Evolutionary conservation across 2,113 vertebrate species (phyloP).

Genomic region (Copsychus sechellarum): DNA sequence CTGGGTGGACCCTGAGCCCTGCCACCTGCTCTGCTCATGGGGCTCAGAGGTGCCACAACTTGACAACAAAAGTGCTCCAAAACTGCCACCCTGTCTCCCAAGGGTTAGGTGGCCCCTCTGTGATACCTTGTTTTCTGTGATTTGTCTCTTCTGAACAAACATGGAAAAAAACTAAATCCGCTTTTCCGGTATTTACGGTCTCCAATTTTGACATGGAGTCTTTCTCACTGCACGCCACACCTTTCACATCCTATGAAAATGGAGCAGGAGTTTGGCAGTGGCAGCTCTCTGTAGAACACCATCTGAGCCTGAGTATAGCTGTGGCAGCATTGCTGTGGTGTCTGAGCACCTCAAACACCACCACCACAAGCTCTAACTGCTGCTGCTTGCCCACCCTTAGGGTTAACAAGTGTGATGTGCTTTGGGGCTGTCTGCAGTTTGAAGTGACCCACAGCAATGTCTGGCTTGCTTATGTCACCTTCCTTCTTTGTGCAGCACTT

Average conservation of each 20-base stretch:
- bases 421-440: neutral
- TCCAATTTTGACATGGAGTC: neutral
- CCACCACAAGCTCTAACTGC: neutral
- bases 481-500: neutral
- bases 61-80: neutral
- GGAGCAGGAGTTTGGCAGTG: neutral
- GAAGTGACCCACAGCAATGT: neutral
- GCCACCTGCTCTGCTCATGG: neutral
- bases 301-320: neutral
- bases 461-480: neutral
- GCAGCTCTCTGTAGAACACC: neutral
- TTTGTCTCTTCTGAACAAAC: neutral
- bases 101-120: neutral
- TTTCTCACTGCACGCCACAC: neutral
- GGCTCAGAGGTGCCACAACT: neutral
- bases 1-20: rapidly evolving
- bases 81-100: neutral
- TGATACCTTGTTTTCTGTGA: neutral
- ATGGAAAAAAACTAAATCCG: no score
- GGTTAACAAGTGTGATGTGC: neutral
- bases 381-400: neutral
- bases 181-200: neutral
- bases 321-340: neutral
- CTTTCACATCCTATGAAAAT: neutral
- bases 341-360: neutral